Percentiles rank a stretch among this genome's conserved stretches.
Conservation (phyloP, 1,140 invertebrate genomes). For the Varroa destructor region DNA sequence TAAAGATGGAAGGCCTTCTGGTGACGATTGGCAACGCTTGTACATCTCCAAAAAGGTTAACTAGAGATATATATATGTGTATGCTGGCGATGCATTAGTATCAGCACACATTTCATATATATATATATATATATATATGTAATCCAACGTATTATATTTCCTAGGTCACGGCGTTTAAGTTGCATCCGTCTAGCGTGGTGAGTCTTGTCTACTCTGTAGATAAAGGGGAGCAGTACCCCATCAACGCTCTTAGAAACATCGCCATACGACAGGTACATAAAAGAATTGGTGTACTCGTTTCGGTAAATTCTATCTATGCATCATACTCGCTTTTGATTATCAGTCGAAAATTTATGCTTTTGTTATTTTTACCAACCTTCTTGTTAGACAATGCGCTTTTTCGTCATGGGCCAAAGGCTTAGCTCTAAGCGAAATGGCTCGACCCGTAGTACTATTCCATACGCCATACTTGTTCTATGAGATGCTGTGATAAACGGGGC, state of each 20-base stretch:
- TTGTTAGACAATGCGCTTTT: too few species aligned
- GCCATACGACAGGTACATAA: conserved; percentile 35
- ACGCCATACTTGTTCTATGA: too few species aligned
- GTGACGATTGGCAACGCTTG: conserved; percentile 36
- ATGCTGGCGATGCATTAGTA: background rate
- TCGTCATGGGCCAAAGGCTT: too few species aligned
- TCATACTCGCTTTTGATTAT: too few species aligned
- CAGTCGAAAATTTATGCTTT: too few species aligned
- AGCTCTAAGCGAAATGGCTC: too few species aligned
- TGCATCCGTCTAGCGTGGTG: conserved; percentile 10
- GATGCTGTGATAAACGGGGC: too few species aligned
- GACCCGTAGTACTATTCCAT: too few species aligned
- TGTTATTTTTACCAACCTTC: too few species aligned
- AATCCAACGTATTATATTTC: too few species aligned
- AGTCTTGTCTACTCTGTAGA: conserved; percentile 33
- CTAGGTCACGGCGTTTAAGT: background rate
- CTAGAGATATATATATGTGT: background rate
- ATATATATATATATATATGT: background rate
- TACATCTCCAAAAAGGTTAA: conserved; percentile 13
- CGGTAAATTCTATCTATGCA: too few species aligned
- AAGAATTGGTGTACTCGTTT: too few species aligned
- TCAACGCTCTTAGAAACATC: conserved; percentile 36
- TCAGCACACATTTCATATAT: background rate
- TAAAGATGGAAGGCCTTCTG: conserved; percentile 31
- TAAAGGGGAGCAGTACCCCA: conserved; percentile 34